Percentiles rank a stretch among this genome's conserved stretches.
phyloP scores from a whole-genome alignment of 2,797 vertebrate species.

The Forpus xanthops region DNA sequence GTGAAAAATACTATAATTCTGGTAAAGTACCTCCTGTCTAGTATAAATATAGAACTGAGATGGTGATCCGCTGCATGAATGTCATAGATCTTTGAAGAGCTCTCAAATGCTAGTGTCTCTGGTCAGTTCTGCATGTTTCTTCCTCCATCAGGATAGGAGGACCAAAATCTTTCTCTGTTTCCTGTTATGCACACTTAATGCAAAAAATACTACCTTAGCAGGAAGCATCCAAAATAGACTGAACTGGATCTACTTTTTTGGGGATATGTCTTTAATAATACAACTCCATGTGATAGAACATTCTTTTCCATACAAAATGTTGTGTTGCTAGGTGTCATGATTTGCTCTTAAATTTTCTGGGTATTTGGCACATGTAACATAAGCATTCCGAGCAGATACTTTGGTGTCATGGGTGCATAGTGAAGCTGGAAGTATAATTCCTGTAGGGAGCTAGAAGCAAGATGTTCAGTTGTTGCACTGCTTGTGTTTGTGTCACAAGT shows the following conservation, averaged over 20 bases:
- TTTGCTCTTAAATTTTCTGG: background rate
- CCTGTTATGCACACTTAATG: background rate
- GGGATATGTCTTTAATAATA: background rate
- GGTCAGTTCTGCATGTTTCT: background rate
- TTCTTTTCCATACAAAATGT: background rate
- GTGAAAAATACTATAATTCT: background rate
- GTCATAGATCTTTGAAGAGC: background rate
- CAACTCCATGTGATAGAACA: background rate
- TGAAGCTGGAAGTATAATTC: background rate
- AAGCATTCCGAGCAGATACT: background rate
- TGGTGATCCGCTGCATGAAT: background rate
- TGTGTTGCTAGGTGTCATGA: background rate
- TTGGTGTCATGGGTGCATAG: background rate
- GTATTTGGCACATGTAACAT: background rate
- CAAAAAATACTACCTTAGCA: background rate
- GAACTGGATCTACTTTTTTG: background rate
- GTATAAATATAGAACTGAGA: background rate
- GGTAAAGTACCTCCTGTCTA: background rate
- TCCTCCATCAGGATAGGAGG: background rate
- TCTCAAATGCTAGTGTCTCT: background rate
- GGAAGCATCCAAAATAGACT: background rate
- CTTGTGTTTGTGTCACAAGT: background rate
- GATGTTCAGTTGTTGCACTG: background rate
- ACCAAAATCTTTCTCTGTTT: background rate
- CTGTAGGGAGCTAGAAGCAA: background rate